Conservation (phyloP, 30 jellyfish, hydroid and myxozoan species). For the Hydractinia echinata region DNA sequence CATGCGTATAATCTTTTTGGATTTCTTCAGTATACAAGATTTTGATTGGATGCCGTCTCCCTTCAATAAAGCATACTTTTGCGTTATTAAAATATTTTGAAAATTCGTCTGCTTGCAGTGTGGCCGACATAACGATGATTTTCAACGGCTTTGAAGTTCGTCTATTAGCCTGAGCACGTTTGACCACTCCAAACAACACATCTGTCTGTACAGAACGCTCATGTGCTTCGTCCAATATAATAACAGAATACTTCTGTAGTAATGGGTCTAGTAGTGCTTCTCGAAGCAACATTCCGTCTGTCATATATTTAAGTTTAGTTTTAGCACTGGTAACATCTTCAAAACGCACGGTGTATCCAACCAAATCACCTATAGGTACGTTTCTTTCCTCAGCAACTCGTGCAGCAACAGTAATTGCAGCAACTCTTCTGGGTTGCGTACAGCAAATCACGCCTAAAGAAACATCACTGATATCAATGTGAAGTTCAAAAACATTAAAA, state of each 20-base stretch:
- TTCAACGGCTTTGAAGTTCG: slow-evolving; percentile 30
- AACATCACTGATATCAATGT: not conserved
- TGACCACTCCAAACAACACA: slow-evolving; percentile 95
- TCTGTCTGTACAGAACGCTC: slow-evolving; percentile 95
- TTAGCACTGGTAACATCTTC: slow-evolving; percentile 65
- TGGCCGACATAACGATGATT: slow-evolving; percentile 92
- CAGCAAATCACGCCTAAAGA: slow-evolving; percentile 59
- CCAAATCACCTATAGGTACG: slow-evolving; percentile 51
- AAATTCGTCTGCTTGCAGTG: slow-evolving; percentile 83
- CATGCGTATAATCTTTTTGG: slow-evolving; percentile 80
- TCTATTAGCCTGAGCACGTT: slow-evolving; percentile 64
- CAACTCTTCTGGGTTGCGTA: slow-evolving; percentile 98
- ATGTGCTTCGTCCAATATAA: slow-evolving; percentile 98
- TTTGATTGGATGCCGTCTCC: slow-evolving; percentile 77
- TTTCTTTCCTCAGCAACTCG: slow-evolving; percentile 73
- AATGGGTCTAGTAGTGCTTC: slow-evolving; percentile 77
- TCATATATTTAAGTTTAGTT: slow-evolving; percentile 86
- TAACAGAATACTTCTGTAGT: slow-evolving; percentile 74
- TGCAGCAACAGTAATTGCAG: slow-evolving; percentile 89
- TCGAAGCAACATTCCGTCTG: slow-evolving; percentile 95
- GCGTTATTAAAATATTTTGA: slow-evolving; percentile 77
- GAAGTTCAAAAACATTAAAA: not conserved
- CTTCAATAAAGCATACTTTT: slow-evolving; percentile 74
- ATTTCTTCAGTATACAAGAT: slow-evolving; percentile 70
- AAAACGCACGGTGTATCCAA: slow-evolving; percentile 91